A percentile compares a stretch with the other conserved stretches of the same genome.
Conservation (phyloP, 2,888 invertebrate genomes). For the Agriotes lineatus region DNA sequence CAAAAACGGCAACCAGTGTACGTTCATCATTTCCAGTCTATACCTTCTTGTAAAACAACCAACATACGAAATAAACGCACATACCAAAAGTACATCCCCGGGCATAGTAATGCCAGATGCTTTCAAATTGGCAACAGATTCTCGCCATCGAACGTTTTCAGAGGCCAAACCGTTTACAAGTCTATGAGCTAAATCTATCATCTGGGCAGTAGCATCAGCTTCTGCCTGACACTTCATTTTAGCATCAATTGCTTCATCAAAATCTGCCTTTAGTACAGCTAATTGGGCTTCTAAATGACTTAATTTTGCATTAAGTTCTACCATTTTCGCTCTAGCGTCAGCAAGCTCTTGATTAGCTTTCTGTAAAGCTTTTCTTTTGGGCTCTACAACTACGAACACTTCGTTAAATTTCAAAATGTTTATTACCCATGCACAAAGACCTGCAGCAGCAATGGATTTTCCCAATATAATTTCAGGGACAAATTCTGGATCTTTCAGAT, state of each 20-base stretch:
- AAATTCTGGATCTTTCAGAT: slow-evolving; percentile 81
- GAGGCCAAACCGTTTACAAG: slow-evolving; percentile 93
- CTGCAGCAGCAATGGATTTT: slow-evolving; percentile 93
- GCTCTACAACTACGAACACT: slow-evolving; percentile 92
- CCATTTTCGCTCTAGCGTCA: slow-evolving; percentile 84
- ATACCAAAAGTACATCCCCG: slow-evolving; percentile 89
- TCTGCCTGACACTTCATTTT: slow-evolving; percentile 93
- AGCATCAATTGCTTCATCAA: slow-evolving; percentile 86
- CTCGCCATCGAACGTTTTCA: slow-evolving; percentile 88
- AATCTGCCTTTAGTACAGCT: slow-evolving; percentile 81
- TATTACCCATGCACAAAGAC: slow-evolving; percentile 94
- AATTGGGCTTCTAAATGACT: slow-evolving; percentile 84
- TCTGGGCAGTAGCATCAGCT: slow-evolving; percentile 89
- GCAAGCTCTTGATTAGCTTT: slow-evolving; percentile 88
- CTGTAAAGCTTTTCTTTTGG: slow-evolving; percentile 87
- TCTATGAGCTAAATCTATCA: slow-evolving; percentile 92
- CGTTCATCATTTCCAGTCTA: slow-evolving; percentile 80
- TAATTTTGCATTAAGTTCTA: slow-evolving; percentile 80
- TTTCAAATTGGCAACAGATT: slow-evolving; percentile 72
- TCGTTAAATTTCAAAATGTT: slow-evolving; percentile 92
- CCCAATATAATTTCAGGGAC: slow-evolving; percentile 84
- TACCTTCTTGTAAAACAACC: slow-evolving; percentile 93
- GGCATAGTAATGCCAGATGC: slow-evolving; percentile 83
- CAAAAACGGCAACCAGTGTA: slow-evolving; percentile 87
- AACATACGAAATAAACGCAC: slow-evolving; percentile 95